These are phyloP conservation scores for Yponomeuta evonymella DNA, from an alignment of 2,888 invertebrate genomes.

Conservation along the genomic window DNA sequence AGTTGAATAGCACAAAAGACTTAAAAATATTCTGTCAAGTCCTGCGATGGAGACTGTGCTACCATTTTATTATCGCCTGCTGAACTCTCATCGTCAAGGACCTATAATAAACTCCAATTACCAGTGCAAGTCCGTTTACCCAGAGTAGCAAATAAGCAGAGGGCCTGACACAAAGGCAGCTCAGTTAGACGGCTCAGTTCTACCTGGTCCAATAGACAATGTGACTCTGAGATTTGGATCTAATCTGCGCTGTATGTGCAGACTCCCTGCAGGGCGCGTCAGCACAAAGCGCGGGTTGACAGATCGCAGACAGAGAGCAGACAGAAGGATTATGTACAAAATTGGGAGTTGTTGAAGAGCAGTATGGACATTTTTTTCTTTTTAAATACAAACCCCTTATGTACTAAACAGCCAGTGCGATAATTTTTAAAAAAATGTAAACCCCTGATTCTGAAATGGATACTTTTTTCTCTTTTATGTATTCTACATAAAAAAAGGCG, in stretches of 20 bases:
- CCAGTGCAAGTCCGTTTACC: neutral
- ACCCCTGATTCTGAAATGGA: no score
- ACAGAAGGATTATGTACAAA: neutral
- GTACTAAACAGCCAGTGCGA: no score
- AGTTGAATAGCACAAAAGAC: neutral
- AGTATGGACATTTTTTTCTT: no score
- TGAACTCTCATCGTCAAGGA: no score
- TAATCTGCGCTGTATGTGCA: conserved; percentile 68
- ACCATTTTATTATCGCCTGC: no score
- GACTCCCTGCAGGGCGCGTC: conserved; percentile 62
- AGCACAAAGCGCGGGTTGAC: conserved; percentile 75
- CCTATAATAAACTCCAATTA: neutral
- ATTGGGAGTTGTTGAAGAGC: no score
- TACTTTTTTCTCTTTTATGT: no score
- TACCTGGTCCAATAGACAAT: conserved; percentile 70
- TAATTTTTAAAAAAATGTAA: no score
- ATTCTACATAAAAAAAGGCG: no score
- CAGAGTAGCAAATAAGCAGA: no score
- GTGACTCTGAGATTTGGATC: conserved; percentile 66
- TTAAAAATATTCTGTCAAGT: neutral
- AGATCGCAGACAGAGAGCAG: conserved; percentile 35
- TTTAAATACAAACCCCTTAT: no score
- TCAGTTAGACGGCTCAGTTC: conserved; percentile 22
- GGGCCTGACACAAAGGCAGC: no score
- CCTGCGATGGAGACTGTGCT: neutral